A percentile compares a stretch with the other conserved stretches of the same genome.
Evolutionary conservation across 2,797 vertebrate genomes (phyloP).

Genomic region (Meda fulgida): DNA sequence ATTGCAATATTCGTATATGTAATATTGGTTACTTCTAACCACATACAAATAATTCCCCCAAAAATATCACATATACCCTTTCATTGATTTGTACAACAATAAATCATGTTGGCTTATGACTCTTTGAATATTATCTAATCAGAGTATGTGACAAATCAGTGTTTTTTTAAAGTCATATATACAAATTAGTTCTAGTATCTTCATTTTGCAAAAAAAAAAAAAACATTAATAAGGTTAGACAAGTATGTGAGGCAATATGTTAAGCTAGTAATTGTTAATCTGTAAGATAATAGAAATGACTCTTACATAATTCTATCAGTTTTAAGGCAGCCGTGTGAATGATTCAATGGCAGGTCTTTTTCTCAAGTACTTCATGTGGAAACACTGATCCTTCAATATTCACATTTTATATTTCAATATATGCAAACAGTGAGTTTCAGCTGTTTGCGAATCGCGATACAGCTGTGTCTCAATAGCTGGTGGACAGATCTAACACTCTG

Average conservation of each 20-base stretch:
- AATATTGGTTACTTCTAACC: background rate
- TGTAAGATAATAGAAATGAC: background rate
- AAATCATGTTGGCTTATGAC: background rate
- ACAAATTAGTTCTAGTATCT: constrained; percentile 17
- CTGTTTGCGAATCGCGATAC: background rate
- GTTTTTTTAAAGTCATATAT: background rate
- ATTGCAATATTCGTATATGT: background rate
- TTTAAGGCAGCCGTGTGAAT: constrained; percentile 44
- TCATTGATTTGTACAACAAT: background rate
- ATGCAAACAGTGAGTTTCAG: constrained; percentile 36
- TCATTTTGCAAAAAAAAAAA: background rate
- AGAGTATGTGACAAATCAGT: background rate
- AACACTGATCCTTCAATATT: constrained; percentile 23
- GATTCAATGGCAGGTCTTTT: background rate
- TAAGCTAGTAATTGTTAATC: constrained; percentile 19
- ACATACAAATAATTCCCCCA: constrained; percentile 8
- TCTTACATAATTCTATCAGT: background rate
- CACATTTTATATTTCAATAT: constrained; percentile 24
- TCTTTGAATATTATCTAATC: background rate
- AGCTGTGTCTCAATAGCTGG: constrained; percentile 5
- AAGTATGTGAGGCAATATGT: background rate
- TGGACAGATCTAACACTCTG: constrained; percentile 33
- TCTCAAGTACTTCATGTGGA: background rate
- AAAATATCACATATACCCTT: background rate
- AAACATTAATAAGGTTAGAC: background rate